Evolutionary conservation across 2,888 invertebrate species (phyloP).

Genomic region (Ormyrus pomaceus): DNA sequence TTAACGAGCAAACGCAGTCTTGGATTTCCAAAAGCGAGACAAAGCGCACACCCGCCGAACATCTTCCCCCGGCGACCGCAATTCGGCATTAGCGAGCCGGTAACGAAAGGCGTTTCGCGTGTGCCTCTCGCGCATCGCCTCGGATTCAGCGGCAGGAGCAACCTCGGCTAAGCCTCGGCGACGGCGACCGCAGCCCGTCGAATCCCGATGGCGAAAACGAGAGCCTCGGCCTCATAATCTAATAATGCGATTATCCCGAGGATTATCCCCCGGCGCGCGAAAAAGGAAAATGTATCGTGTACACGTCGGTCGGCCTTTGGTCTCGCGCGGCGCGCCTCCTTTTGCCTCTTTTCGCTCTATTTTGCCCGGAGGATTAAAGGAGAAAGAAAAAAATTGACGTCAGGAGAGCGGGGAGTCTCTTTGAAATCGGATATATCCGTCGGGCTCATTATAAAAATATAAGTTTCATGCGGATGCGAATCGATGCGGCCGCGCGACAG

Average conservation of each 20-base stretch:
- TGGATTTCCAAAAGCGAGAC: not conserved
- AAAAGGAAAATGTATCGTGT: constrained; percentile 4
- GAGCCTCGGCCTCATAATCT: constrained; percentile 28
- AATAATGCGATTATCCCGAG: constrained; percentile 43
- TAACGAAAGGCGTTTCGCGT: not conserved
- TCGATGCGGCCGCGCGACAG: no score
- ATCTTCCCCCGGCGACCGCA: not conserved
- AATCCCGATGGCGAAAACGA: constrained; percentile 21
- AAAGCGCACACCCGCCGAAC: not conserved
- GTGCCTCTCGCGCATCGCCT: constrained; percentile 20
- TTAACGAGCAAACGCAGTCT: no score
- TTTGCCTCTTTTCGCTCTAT: constrained; percentile 34
- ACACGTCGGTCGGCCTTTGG: not conserved
- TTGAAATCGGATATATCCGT: constrained; percentile 10
- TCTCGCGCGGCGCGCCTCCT: constrained; percentile 4
- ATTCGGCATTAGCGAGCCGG: not conserved
- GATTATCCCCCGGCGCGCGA: not conserved
- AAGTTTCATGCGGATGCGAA: no score
- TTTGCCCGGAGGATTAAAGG: constrained; percentile 3
- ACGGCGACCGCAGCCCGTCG: constrained; percentile 15
- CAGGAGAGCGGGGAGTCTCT: constrained; percentile 6
- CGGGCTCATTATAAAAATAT: no score
- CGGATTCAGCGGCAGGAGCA: not conserved
- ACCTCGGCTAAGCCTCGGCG: no score
- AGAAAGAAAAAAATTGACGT: not conserved